phyloP scores from a whole-genome alignment of 2,888 invertebrate species.

The Synanthedon vespiformis region DNA sequence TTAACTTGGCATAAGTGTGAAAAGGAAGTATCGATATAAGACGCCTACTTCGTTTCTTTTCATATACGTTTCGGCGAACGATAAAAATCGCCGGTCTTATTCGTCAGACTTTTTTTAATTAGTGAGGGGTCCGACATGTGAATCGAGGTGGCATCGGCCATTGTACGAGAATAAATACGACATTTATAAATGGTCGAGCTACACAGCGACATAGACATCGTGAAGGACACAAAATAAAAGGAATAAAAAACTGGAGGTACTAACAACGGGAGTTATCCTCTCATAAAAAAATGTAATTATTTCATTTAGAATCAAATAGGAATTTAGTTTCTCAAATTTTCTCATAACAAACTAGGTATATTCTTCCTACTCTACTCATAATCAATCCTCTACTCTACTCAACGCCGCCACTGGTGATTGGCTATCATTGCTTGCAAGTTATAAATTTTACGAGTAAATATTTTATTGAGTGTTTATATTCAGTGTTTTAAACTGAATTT shows the following conservation, averaged over 20 bases:
- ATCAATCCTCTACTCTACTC: no score
- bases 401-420: no score
- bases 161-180: slow-evolving; percentile 60
- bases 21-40: slow-evolving; percentile 39
- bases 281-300: no score
- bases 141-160: slow-evolving; percentile 52
- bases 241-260: slow-evolving; percentile 19
- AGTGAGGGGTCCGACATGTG: slow-evolving; percentile 63
- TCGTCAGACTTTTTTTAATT: slow-evolving; percentile 68
- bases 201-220: slow-evolving; percentile 35
- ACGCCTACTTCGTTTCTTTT: slow-evolving; percentile 61
- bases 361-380: no score
- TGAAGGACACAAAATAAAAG: slow-evolving; percentile 32
- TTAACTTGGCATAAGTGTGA: slow-evolving; percentile 23
- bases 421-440: no score
- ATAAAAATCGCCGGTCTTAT: slow-evolving; percentile 69
- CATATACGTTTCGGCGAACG: slow-evolving; percentile 62
- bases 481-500: no score
- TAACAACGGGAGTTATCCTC: slow-evolving; percentile 17
- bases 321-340: no score
- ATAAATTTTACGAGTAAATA: no score
- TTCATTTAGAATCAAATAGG: no score
- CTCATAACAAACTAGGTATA: no score
- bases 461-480: no score
- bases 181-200: slow-evolving; percentile 46